phyloP scores from a whole-genome alignment of 2,888 invertebrate species.

The Steromphala cineraria region DNA sequence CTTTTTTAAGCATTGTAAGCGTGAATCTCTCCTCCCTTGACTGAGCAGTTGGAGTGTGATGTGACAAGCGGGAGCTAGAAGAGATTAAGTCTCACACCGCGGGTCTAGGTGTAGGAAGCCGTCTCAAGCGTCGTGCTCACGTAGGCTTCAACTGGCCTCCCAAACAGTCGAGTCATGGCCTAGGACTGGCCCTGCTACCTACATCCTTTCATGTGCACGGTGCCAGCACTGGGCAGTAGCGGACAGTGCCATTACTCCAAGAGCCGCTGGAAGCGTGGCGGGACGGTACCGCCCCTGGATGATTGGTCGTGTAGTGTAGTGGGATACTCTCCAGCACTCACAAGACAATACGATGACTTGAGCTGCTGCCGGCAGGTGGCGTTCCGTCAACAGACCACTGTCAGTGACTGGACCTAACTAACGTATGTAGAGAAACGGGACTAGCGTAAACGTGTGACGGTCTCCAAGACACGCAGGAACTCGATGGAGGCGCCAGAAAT shows the following conservation, averaged over 20 bases:
- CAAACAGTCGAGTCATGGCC: neutral
- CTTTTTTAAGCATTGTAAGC: slow-evolving; percentile 17
- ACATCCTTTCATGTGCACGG: neutral
- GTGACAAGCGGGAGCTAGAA: slow-evolving; percentile 9
- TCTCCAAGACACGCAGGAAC: slow-evolving; percentile 4
- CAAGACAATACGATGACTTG: slow-evolving; percentile 20
- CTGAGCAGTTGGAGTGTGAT: neutral
- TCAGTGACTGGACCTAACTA: neutral
- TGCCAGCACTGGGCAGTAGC: neutral
- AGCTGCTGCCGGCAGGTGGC: slow-evolving; percentile 20
- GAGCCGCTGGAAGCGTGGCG: neutral
- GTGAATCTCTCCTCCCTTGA: neutral
- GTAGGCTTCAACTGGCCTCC: neutral
- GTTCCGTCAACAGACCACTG: neutral
- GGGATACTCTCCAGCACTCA: neutral
- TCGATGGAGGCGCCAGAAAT: slow-evolving; percentile 8
- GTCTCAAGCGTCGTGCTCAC: slow-evolving; percentile 3
- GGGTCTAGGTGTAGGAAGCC: neutral
- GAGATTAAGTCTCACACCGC: neutral
- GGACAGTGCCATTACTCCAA: neutral
- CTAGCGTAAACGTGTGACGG: slow-evolving; percentile 20
- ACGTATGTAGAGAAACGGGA: slow-evolving; percentile 21
- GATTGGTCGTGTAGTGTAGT: slow-evolving; percentile 5
- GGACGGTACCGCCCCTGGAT: slow-evolving; percentile 8
- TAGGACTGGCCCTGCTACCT: neutral